Conservation (phyloP, 2,797 vertebrate genomes). For the Anniella stebbinsi region DNA sequence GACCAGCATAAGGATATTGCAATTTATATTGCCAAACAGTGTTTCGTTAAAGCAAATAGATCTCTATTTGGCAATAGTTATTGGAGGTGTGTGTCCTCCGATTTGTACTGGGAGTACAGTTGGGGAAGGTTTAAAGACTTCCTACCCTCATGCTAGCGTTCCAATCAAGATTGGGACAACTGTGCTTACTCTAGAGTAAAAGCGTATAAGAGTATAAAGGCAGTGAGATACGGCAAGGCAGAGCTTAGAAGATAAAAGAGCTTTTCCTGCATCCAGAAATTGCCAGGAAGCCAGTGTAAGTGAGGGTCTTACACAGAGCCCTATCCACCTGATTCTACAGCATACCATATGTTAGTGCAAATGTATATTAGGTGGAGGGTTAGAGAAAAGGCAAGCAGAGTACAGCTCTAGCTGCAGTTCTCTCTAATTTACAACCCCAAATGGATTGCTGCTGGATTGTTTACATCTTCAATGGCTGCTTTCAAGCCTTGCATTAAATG, state of each 20-base stretch:
- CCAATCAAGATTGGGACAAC: too few species aligned
- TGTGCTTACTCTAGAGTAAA: too few species aligned
- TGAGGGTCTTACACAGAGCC: background rate
- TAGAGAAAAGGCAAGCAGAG: background rate
- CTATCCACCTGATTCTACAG: background rate
- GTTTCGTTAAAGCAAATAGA: too few species aligned
- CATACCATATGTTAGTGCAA: background rate
- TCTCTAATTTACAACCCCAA: background rate
- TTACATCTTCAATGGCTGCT: background rate
- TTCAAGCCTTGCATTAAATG: constrained; percentile 9
- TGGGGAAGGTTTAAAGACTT: too few species aligned
- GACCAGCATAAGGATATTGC: too few species aligned
- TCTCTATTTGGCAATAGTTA: too few species aligned
- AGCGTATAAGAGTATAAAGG: background rate
- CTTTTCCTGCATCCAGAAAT: background rate
- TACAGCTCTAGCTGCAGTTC: background rate
- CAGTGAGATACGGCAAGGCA: background rate
- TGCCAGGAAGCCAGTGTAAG: background rate
- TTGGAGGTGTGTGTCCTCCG: too few species aligned
- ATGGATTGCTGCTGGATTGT: background rate
- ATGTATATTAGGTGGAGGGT: background rate
- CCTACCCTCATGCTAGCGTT: background rate
- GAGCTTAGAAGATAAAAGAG: background rate
- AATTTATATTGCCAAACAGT: too few species aligned
- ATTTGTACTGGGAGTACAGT: too few species aligned